phyloP scores from a whole-genome alignment of 2,113 vertebrate species.

The Loxodonta africana region DNA sequence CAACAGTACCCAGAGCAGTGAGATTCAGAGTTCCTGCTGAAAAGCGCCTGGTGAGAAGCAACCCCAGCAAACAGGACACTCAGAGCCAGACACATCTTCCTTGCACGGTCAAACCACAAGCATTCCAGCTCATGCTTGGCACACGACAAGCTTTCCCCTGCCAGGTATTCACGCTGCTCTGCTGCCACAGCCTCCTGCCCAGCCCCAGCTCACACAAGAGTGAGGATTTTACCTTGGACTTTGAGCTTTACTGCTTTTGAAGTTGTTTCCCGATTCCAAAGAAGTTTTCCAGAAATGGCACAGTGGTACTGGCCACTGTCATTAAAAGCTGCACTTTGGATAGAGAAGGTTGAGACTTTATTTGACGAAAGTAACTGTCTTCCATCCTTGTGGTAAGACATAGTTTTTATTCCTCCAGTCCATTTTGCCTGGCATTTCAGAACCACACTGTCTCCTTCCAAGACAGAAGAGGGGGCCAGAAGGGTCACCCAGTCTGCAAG shows the following conservation, averaged over 20 bases:
- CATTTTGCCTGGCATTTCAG: neutral
- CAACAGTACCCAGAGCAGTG: neutral
- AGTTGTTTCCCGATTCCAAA: accelerated
- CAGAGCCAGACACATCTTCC: neutral
- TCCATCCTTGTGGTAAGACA: conserved; percentile 3
- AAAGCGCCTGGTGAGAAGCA: neutral
- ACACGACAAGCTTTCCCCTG: neutral
- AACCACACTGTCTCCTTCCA: conserved; percentile 28
- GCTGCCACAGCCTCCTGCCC: neutral
- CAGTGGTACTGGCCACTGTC: conserved; percentile 17
- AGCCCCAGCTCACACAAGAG: neutral
- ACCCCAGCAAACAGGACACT: neutral
- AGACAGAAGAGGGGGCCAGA: neutral
- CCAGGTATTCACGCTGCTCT: neutral
- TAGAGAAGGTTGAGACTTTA: neutral
- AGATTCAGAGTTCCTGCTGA: neutral
- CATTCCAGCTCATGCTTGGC: accelerated
- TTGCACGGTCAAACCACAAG: neutral
- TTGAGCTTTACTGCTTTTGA: neutral
- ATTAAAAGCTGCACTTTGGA: neutral
- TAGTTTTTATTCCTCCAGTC: accelerated
- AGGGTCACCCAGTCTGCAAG: neutral
- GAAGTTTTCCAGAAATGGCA: accelerated
- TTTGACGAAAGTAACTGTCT: neutral
- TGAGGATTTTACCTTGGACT: conserved; percentile 7